Evolutionary conservation across 2,888 invertebrate species (phyloP), one percentile per base, ranked within the genome.

Genomic region (Syrista parreyssii): DNA sequence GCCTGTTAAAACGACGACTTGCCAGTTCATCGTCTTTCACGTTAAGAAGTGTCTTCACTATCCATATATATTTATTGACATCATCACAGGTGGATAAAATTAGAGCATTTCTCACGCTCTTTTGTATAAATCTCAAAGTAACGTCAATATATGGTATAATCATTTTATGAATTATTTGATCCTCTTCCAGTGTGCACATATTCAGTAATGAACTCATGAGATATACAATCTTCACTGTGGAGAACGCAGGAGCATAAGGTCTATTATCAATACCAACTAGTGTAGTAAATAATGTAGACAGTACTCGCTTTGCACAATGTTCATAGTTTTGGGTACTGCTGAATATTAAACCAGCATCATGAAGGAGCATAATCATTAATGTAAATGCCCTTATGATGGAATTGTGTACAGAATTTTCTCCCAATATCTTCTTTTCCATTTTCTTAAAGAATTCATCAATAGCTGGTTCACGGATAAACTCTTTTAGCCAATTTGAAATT

Each of bases 211-310:
- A 36, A n/a, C 83, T 82, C 32, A 87, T 76, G 34, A 89, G 80
- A 77, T 84, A 83, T 36, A 87, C 78, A 12, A 81, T 77, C 80
- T 80, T 82, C 34, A 84, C 76, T 12, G 77, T 81, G 3, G 78
- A 78, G 33, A 72, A 68, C 68, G 79, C 68, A 80, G 87, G 79
- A 9, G 85, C 86, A 74, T 90, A 91, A 4, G 87, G 88, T 80
- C 91, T 88, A 9, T 77, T 31, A 75, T 86, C 84, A 32, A 86
- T 79, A 33, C 76, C 81, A 68, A 81, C 82, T 23, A 89, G 81
- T n/a, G 40, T 80, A 12, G 77, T 74, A 9, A 89, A 74, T 79
- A 87, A 80, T 35, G 80, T 77, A 30, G 71, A 76, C 30, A 91
- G 68, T 15, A 79, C 73, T 69, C 75, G 75, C 33, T 75, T 74